These are phyloP conservation scores for Sialis lutaria DNA, from an alignment of 2,888 invertebrate species.

Conservation along the genomic window DNA sequence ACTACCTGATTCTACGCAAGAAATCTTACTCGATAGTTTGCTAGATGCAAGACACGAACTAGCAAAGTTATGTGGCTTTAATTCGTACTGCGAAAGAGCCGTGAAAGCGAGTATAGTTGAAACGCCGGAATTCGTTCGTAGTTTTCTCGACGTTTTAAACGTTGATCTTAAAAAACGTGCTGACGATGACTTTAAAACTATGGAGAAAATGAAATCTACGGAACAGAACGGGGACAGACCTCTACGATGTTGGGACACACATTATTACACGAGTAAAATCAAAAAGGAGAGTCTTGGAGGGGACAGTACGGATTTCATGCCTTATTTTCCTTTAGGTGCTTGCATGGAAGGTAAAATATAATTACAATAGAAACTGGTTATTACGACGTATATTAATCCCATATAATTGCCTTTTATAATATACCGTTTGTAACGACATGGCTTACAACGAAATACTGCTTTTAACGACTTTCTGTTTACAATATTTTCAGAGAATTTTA, in stretches of 20 bases:
- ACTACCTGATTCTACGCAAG: slow-evolving; percentile 60
- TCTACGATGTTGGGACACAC: slow-evolving; percentile 69
- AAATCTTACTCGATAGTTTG: slow-evolving; percentile 51
- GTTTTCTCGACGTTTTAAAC: slow-evolving; percentile 64
- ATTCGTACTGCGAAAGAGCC: slow-evolving; percentile 75
- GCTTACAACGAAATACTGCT: too few species aligned
- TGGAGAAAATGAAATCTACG: slow-evolving; percentile 55
- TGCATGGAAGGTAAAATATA: slow-evolving; percentile 73
- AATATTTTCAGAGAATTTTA: too few species aligned
- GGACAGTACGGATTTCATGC: slow-evolving; percentile 54
- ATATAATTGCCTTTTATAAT: too few species aligned
- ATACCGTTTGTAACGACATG: too few species aligned
- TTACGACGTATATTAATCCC: neutral
- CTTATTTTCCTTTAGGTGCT: slow-evolving; percentile 79
- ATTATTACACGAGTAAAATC: slow-evolving; percentile 63
- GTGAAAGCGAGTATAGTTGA: slow-evolving; percentile 77
- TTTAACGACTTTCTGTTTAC: too few species aligned
- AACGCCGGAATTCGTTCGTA: slow-evolving; percentile 56
- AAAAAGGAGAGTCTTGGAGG: slow-evolving; percentile 53
- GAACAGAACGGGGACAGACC: slow-evolving; percentile 13
- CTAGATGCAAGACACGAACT: slow-evolving; percentile 59
- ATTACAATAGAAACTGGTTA: neutral
- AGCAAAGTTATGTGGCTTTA: slow-evolving; percentile 77
- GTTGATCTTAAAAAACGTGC: slow-evolving; percentile 52
- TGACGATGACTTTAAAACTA: slow-evolving; percentile 51